Conservation (phyloP, 1,140 invertebrate species). For the Lepidotrigona ventralis region DNA sequence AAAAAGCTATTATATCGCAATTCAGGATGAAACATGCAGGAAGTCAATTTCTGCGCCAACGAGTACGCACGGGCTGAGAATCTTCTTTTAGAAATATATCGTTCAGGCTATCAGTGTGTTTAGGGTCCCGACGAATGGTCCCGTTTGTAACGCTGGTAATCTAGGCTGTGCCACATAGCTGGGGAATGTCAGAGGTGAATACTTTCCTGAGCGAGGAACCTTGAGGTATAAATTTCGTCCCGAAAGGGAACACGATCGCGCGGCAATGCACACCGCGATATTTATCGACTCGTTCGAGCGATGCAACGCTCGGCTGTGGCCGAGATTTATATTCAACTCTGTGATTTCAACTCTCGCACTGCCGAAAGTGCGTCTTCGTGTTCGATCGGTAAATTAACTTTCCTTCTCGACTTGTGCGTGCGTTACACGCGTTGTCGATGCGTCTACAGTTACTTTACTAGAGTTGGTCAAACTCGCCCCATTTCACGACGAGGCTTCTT, state of each 20-base stretch:
- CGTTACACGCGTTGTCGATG: background rate
- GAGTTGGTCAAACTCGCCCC: background rate
- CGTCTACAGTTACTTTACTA: background rate
- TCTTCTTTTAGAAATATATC: background rate
- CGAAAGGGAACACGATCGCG: conserved; percentile 12
- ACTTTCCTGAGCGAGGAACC: conserved; percentile 35
- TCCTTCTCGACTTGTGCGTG: background rate
- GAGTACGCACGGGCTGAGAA: background rate
- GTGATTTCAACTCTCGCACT: background rate
- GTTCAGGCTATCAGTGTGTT: background rate
- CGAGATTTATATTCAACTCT: conserved; percentile 19
- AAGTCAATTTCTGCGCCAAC: background rate
- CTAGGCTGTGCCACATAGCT: conserved; percentile 24
- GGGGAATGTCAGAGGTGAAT: conserved; percentile 28
- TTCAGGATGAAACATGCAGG: background rate
- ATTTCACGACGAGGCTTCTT: too few relatives aligned
- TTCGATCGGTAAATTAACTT: background rate
- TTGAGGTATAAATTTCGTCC: conserved; percentile 40
- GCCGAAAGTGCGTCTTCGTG: background rate
- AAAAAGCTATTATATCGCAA: background rate
- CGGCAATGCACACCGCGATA: background rate
- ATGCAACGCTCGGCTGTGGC: background rate
- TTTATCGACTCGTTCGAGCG: conserved; percentile 21
- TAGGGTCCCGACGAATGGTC: conserved; percentile 12
- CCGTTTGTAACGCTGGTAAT: background rate